phyloP scores from a whole-genome alignment of 2,113 vertebrate species.

The Amia ocellicauda region DNA sequence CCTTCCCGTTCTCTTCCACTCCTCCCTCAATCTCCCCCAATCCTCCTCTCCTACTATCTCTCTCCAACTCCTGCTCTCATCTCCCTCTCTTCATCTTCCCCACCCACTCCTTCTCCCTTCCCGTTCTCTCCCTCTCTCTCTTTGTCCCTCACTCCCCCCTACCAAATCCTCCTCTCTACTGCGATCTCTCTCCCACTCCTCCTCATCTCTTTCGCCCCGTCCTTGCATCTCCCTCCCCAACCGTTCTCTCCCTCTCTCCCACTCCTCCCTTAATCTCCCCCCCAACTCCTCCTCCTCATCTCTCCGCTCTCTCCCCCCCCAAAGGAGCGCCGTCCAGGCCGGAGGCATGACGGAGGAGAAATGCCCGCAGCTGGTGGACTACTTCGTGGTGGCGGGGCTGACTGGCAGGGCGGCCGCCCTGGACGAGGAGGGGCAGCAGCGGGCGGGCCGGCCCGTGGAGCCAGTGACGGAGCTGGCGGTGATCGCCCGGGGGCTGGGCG shows the following conservation, averaged over 20 bases:
- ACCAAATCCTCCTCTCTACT: background rate
- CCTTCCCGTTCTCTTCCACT: background rate
- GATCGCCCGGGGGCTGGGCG: conserved; percentile 80
- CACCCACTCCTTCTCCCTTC: no score
- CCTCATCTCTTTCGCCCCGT: background rate
- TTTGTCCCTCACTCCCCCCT: background rate
- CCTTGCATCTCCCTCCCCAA: background rate
- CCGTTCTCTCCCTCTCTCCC: background rate
- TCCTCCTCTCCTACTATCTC: no score
- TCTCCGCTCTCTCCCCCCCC: background rate
- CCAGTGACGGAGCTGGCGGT: conserved; percentile 86
- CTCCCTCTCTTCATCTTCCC: no score
- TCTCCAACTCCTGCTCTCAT: no score
- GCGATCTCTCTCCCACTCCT: background rate
- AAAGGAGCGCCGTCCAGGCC: conserved; percentile 42
- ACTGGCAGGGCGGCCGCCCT: conserved; percentile 58
- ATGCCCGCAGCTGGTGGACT: conserved; percentile 91
- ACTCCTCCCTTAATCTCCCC: background rate
- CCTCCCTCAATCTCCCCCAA: no score
- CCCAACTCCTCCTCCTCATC: background rate
- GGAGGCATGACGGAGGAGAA: conserved; percentile 85
- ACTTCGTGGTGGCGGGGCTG: conserved; percentile 89
- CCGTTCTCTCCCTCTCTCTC: background rate
- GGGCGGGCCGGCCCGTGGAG: conserved; percentile 63
- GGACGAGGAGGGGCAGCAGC: conserved; percentile 72